Base-by-base conservation (phyloP, 2,113 vertebrate species). In the Lichenostomus cassidix region DNA sequence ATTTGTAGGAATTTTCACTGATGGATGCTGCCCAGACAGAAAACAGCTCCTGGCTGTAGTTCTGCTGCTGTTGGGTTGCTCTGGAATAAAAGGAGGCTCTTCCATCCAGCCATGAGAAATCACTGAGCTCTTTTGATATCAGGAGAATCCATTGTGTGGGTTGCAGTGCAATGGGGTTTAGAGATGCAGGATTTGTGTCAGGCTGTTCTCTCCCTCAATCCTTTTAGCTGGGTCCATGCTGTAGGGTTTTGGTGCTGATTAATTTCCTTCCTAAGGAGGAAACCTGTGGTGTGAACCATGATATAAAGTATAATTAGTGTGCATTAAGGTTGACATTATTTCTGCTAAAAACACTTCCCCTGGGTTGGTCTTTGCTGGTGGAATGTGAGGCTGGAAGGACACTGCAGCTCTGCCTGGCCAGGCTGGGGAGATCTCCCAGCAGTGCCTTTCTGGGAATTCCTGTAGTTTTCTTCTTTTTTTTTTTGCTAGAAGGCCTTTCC, bases 91-190 rank as follows among this genome's bases (percentile, higher is more conserved):
- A 71, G 13, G 52, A 52, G 11, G 27, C 20, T 64, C 14, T 55
- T 55, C 7, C n/a, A 4, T 1, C 9, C 13, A 16, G 64, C 67
- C 56, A 18, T 50, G 75, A 27, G 33, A 67, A 83, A 58, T 28
- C 39, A 2, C n/a, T 29, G 3, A 3, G 37, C 22, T 35, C 0
- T n/a, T 81, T 5, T 37, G 46, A 62, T 29, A 29, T 6, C 19
- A 1, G 0, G 11, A 47, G 29, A 35, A 31, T 56, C 14, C 9
- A 4, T n/a, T 19, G 11, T 16, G 19, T 44, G 53, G 20, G 7
- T 15, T 60, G 31, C 65, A 42, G 0, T 19, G 19, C 9, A 49
- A 2, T 28, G 44, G 71, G 33, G n/a, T 64, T 50, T 25, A 22
- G 55, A 52, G 25, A n/a, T 7, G 37, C 8, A 12, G 12, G 37